Evolutionary conservation across 2,113 vertebrate species (phyloP), one percentile per base, ranked within the genome.

Genomic region (Phoenicopterus ruber): DNA sequence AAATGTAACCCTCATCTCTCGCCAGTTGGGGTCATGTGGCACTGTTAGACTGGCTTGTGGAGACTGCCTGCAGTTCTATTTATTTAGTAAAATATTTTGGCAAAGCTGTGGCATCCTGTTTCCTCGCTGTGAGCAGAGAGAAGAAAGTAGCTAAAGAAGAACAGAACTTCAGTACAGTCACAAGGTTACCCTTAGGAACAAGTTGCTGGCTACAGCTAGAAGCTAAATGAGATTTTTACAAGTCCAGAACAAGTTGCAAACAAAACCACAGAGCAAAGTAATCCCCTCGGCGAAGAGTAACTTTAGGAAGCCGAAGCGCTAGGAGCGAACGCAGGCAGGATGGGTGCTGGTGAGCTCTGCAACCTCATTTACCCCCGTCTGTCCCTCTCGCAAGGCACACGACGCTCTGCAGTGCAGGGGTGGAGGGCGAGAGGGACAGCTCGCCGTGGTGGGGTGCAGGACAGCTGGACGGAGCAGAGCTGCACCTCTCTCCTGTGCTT

Each of bases 81-180:
- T 94, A 84, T 93, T 96, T 65, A 87, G 90, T 57, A 82, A 95
- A 96, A 76, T 93, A 85, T 72, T 93, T 97, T 96, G 92, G 84
- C 87, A 94, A 95, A 90, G 91, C 76, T 86, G 42, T 80, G 69
- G 52, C 77, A 79, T 96, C 91, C 93, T 90, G 62, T 85, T 94
- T 72, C 81, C 46, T 88, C 86, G 55, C 74, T 93, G 71, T n/a
- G 34, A 94, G 88, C 54, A 82, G 66, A 61, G 54, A 88, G 76
- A 66, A 80, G 49, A 88, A 92, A 93, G 83, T 61, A 73, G 86
- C 91, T 91, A 80, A 94, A 92, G 76, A 38, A 89, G 61, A 55
- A 59, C 55, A 82, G 72, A 93, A 71, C 59, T 93, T 59, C 57
- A 63, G 54, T 21, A 6, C 9, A 65, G 85, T 84, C 52, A n/a